Percentiles rank a stretch among this genome's conserved stretches.
Conservation (phyloP, 2,888 invertebrate species). For the Melipona bicolor region DNA sequence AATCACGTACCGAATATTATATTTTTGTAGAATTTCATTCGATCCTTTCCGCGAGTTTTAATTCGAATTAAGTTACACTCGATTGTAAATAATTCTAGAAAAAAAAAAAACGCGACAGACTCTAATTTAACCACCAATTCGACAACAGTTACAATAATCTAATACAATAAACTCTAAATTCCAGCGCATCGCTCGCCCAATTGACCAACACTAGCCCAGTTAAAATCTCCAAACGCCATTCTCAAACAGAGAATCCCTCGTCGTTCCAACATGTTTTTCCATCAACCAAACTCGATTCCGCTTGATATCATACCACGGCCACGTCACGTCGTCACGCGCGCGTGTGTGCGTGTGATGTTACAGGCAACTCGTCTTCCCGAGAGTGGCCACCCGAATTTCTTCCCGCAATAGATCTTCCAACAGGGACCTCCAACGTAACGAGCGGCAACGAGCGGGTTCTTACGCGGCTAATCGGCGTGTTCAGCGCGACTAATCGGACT, state of each 20-base stretch:
- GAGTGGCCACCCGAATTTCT: background rate
- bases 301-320: background rate
- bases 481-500: slow-evolving; percentile 57
- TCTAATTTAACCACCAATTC: too few species aligned
- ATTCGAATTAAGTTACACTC: too few species aligned
- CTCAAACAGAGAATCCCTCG: background rate
- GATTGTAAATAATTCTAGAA: too few species aligned
- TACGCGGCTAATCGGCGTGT: slow-evolving; percentile 52
- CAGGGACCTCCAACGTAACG: slow-evolving; percentile 12
- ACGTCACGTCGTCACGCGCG: background rate
- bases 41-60: too few species aligned
- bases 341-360: too few species aligned
- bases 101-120: too few species aligned
- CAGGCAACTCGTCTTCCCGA: background rate
- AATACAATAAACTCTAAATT: too few species aligned
- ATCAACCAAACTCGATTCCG: background rate
- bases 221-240: background rate
- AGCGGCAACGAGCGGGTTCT: slow-evolving; percentile 25
- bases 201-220: too few species aligned
- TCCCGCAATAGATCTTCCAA: slow-evolving; percentile 5
- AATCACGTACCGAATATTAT: too few species aligned
- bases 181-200: too few species aligned
- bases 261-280: background rate
- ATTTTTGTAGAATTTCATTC: too few species aligned
- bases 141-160: too few species aligned